Conservation (phyloP, 2,797 vertebrate genomes). For the Craterocephalus amniculus region DNA sequence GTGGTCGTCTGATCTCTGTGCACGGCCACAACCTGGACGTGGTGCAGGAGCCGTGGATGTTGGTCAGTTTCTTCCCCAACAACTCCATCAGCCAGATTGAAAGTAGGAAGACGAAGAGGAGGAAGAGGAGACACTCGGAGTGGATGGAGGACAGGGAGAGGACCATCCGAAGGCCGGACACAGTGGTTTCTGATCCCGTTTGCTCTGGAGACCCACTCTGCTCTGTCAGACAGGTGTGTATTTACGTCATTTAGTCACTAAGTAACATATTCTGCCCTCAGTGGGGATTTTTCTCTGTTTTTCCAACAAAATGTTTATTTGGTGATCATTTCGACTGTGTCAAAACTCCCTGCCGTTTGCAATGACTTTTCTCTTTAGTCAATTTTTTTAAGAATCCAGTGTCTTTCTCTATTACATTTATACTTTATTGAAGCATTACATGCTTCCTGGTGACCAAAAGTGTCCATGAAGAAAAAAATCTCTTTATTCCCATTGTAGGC, state of each 20-base stretch:
- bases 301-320: no score
- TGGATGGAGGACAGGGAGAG: constrained; percentile 31
- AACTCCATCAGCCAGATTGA: constrained; percentile 58
- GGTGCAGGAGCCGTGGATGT: constrained; percentile 91
- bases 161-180: constrained; percentile 61
- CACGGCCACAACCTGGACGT: constrained; percentile 92
- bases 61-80: constrained; percentile 82
- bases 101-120: constrained; percentile 39
- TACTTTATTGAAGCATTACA: no score
- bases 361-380: no score
- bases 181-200: constrained; percentile 76
- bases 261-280: neutral
- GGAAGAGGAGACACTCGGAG: constrained; percentile 45
- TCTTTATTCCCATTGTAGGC: no score
- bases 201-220: constrained; percentile 82
- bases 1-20: constrained; percentile 89
- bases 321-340: no score
- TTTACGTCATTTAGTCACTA: neutral
- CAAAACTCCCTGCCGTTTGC: no score
- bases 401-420: no score
- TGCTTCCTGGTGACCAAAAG: no score
- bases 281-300: no score
- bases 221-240: constrained; percentile 78
- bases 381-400: no score
- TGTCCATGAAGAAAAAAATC: no score